Conservation (phyloP, 2,113 vertebrate genomes). For the Platichthys flesus region DNA sequence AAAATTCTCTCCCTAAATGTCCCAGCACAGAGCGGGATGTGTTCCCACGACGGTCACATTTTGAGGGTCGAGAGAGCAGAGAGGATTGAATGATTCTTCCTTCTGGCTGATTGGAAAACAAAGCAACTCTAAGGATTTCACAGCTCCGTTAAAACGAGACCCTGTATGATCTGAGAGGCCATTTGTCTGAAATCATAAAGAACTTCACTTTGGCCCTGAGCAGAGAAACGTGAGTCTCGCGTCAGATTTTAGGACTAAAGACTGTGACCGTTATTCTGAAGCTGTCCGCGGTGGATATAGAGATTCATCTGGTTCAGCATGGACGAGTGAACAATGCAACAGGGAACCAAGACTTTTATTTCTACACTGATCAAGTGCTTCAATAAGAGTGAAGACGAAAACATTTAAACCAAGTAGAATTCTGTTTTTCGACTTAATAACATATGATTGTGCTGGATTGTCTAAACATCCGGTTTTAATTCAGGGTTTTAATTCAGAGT, state of each 20-base stretch:
- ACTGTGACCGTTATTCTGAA: background rate
- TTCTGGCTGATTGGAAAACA: background rate
- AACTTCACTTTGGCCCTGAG: background rate
- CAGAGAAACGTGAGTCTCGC: slow-evolving; percentile 1
- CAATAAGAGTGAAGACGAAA: no score
- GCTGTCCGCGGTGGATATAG: background rate
- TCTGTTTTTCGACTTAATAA: no score
- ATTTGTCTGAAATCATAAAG: background rate
- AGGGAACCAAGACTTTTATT: background rate
- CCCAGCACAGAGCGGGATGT: background rate
- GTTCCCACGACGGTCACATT: background rate
- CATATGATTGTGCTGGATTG: no score
- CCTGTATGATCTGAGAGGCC: background rate
- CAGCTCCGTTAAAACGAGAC: background rate
- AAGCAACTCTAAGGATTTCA: background rate
- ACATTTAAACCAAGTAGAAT: no score
- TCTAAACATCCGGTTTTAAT: no score
- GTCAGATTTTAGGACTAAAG: background rate
- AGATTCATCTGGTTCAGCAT: no score
- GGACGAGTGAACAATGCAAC: background rate
- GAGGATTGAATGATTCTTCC: background rate
- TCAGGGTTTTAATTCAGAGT: no score
- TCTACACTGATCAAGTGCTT: background rate
- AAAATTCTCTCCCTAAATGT: background rate
- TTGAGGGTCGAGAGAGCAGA: background rate